A percentile compares a stretch with the other conserved stretches of the same genome.
These are phyloP conservation scores for Trididemnum clinides DNA, from an alignment of 23 tunicate species.

Conservation along the genomic window DNA sequence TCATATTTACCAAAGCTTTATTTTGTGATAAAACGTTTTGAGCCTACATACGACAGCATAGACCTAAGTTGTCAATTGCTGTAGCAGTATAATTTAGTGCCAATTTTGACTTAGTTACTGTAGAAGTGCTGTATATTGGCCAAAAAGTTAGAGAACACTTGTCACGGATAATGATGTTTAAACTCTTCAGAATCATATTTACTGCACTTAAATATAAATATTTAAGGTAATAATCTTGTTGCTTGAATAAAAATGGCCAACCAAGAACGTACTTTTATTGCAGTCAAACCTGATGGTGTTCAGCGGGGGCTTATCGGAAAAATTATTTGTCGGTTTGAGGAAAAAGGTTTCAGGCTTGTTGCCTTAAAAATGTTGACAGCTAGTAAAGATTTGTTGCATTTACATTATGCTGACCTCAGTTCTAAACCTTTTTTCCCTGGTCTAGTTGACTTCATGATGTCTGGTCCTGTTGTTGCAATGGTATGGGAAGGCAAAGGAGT, in stretches of 20 bases:
- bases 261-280: conserved; percentile 92
- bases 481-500: conserved; percentile 94
- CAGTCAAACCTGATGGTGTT: conserved; percentile 96
- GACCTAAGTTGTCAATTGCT: too few species aligned
- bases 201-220: too few species aligned
- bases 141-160: too few species aligned
- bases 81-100: too few species aligned
- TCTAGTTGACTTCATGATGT: conserved; percentile 85
- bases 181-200: too few species aligned
- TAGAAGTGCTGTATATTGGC: too few species aligned
- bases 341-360: conserved; percentile 93
- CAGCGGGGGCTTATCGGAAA: conserved; percentile 95
- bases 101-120: too few species aligned
- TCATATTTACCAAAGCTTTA: too few species aligned
- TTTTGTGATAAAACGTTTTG: too few species aligned
- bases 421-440: conserved; percentile 75
- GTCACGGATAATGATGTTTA: too few species aligned
- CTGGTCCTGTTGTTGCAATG: conserved; percentile 99
- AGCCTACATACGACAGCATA: too few species aligned
- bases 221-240: too few species aligned
- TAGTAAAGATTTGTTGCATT: conserved; percentile 63
- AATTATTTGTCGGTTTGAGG: conserved; percentile 90
- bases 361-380: conserved; percentile 88
- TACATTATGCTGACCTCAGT: conserved; percentile 89
- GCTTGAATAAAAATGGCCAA: not conserved